phyloP scores from a whole-genome alignment of 2,888 invertebrate species.

The Rotaria magnacalcarata region DNA sequence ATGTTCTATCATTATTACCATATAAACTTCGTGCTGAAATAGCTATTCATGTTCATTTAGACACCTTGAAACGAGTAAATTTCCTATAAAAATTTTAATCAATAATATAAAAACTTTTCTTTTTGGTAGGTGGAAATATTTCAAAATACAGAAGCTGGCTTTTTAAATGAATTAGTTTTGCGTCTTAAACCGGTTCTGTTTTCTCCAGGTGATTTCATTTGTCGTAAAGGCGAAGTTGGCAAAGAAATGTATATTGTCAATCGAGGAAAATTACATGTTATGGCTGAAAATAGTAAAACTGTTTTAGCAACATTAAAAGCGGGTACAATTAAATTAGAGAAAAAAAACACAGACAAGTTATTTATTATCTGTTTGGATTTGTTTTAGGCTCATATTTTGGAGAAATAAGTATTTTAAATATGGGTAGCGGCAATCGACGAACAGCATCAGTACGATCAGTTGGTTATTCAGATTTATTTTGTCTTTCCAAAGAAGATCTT shows the following conservation, averaged over 20 bases:
- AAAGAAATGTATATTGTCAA: conserved; percentile 99
- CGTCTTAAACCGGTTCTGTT: conserved; percentile 88
- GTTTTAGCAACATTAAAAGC: conserved; percentile 94
- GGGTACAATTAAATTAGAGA: conserved; percentile 56
- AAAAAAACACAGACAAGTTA: not conserved
- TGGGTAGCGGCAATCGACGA: conserved; percentile 89
- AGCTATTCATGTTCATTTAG: conserved; percentile 95
- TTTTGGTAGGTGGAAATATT: conserved; percentile 73
- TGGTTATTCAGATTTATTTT: conserved; percentile 96
- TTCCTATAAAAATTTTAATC: not conserved
- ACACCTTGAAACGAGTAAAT: conserved; percentile 80
- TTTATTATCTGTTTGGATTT: not conserved
- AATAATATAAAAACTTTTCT: not conserved
- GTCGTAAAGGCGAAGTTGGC: conserved; percentile 97
- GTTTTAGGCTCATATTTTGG: conserved; percentile 85
- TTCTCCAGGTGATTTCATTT: conserved; percentile 96
- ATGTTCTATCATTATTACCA: conserved; percentile 51
- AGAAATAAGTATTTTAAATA: conserved; percentile 97
- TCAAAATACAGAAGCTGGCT: conserved; percentile 97
- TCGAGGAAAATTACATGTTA: conserved; percentile 67
- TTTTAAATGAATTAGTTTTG: conserved; percentile 90
- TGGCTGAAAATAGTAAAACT: conserved; percentile 82
- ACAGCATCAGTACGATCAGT: conserved; percentile 93
- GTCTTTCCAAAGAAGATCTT: conserved; percentile 96
- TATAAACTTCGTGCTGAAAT: conserved; percentile 97